Conservation (phyloP, 2,113 vertebrate genomes). For the Tylochromis polylepis region DNA sequence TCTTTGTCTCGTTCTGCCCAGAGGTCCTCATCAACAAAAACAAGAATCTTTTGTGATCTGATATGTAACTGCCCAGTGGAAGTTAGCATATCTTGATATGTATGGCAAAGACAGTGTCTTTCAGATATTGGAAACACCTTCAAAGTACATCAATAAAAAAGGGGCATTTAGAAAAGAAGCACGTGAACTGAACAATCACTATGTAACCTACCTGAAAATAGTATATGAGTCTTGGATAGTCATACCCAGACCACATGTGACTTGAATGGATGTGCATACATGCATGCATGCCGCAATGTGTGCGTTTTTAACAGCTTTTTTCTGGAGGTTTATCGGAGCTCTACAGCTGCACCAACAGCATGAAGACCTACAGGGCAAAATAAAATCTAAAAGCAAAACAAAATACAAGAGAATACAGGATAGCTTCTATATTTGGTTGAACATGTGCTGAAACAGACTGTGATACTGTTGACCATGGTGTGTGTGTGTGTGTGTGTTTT, state of each 20-base stretch:
- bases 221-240: not conserved
- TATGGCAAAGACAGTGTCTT: not conserved
- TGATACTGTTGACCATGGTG: not conserved
- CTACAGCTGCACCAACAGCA: not conserved
- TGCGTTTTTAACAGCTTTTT: not conserved
- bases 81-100: rapidly evolving
- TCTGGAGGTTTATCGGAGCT: not conserved
- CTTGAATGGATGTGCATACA: not conserved
- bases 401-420: not conserved
- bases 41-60: not conserved
- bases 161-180: not conserved
- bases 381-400: too few species aligned
- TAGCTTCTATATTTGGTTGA: not conserved
- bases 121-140: not conserved
- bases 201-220: not conserved
- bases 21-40: not conserved
- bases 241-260: not conserved
- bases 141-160: not conserved
- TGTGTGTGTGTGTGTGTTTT: not conserved
- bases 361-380: not conserved
- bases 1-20: rapidly evolving
- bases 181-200: rapidly evolving
- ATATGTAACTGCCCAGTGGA: not conserved
- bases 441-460: not conserved
- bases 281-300: not conserved